phyloP scores from a whole-genome alignment of 2,888 invertebrate species.

The Polydrusus pterygomalis region DNA sequence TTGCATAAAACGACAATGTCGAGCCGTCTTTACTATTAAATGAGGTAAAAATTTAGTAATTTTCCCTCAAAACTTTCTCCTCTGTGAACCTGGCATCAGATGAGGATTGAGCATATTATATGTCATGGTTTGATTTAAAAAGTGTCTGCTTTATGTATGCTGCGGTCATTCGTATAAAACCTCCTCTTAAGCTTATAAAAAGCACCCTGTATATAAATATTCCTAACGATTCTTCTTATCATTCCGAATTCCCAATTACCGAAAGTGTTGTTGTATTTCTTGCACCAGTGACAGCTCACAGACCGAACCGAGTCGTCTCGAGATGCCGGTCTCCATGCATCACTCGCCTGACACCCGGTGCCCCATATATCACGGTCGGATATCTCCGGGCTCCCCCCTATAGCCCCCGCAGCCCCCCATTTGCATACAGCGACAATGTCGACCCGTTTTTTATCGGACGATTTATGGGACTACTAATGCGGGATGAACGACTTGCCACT shows the following conservation, averaged over 20 bases:
- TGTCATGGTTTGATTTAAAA: no score
- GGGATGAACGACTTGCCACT: slow-evolving; percentile 60
- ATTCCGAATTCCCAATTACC: slow-evolving; percentile 51
- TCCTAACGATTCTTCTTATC: slow-evolving; percentile 24
- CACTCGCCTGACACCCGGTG: slow-evolving; percentile 73
- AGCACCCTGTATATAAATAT: not conserved
- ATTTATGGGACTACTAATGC: slow-evolving; percentile 72
- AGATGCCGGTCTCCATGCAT: slow-evolving; percentile 71
- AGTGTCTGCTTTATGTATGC: no score
- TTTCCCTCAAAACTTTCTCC: no score
- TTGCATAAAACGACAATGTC: no score
- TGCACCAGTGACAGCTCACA: slow-evolving; percentile 54
- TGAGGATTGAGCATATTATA: no score
- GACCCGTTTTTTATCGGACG: slow-evolving; percentile 68
- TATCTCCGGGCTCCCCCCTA: slow-evolving; percentile 57
- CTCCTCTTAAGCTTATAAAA: no score
- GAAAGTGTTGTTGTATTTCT: slow-evolving; percentile 57
- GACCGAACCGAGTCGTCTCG: slow-evolving; percentile 44
- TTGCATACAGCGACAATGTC: slow-evolving; percentile 72
- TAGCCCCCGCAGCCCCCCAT: slow-evolving; percentile 65
- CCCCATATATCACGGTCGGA: slow-evolving; percentile 73
- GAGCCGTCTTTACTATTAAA: no score
- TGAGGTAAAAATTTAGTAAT: no score
- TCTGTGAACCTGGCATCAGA: no score
- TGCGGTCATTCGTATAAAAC: no score